Base-by-base conservation (phyloP, 2,797 vertebrate species). In the Scleropages formosus region DNA sequence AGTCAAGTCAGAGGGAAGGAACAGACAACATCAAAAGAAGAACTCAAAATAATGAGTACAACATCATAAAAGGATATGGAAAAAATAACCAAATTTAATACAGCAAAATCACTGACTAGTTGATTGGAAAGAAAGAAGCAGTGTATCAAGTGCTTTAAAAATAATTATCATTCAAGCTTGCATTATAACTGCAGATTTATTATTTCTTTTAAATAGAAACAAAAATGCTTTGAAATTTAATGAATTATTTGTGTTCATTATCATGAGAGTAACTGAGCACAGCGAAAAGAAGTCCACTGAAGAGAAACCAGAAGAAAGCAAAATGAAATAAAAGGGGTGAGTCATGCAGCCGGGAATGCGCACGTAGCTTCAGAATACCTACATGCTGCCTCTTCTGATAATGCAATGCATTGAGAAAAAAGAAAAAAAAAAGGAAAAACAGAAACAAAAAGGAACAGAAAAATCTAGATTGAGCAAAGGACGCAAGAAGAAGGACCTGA, bases 351-450 rank as follows among this genome's bases (percentile, higher is more conserved):
- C 11, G 63, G 75, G 78, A 51, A 73, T 80, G 85, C 72, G 84
- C 82, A 66, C 51, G 78, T 83, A 56, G 83, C 85, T 53, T 81
- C 71, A 9, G 80, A 89, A 87, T 91, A 88, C 87, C 88, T 88
- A 91, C 86, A 83, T 91, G 92, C 92, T 91, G 93, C 90, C 89
- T 82, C 90, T 84, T 85, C 88, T 83, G 89, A 90, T 87, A 86
- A 87, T 85, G 91, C 91, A 91, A 87, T 85, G 90, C 88, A 62
- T 91, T 88, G 88, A 86, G 81, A 88, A 88, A 84, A 81, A 83
- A 79, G 75, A 76, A 89, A 87, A 79, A 90, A 87, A 58, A 87
- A 90, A 39, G 6, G 31, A 39, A 87, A 39, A 39, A 39, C 31
- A 39, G 31, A 39, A 39, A 39, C 31, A 39, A 39, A 39, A 84